These are phyloP conservation scores for Agriotes lineatus DNA, from an alignment of 2,888 invertebrate species.

Conservation along the genomic window DNA sequence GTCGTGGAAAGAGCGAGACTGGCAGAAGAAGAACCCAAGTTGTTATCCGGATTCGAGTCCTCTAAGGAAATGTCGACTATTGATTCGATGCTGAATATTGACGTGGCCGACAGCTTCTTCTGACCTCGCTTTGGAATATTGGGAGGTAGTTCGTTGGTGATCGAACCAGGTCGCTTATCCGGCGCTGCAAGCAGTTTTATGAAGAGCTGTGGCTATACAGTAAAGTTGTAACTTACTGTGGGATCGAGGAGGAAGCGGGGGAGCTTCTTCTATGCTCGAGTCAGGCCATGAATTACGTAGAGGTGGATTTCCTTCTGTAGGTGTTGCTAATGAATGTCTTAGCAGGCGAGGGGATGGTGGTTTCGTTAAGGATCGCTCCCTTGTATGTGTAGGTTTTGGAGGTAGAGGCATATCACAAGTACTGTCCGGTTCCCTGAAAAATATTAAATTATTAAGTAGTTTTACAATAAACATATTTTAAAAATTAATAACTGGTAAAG, in stretches of 20 bases:
- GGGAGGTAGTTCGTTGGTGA: conserved; percentile 63
- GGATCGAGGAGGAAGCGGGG: conserved; percentile 85
- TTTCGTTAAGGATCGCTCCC: conserved; percentile 68
- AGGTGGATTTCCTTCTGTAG: conserved; percentile 67
- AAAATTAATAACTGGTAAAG: too few relatives aligned
- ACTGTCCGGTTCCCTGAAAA: conserved; percentile 59
- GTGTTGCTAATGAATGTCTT: conserved; percentile 68
- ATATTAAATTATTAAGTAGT: neutral
- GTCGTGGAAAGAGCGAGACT: conserved; percentile 50
- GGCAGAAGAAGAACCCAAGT: conserved; percentile 58
- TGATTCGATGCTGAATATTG: conserved; percentile 65
- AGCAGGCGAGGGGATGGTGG: conserved; percentile 70
- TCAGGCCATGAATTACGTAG: conserved; percentile 72
- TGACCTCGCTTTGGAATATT: conserved; percentile 65
- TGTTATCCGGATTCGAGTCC: conserved; percentile 58
- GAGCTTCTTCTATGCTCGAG: conserved; percentile 72
- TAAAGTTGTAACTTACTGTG: conserved; percentile 71
- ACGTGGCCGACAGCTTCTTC: conserved; percentile 65
- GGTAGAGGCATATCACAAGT: conserved; percentile 65
- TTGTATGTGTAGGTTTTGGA: conserved; percentile 67
- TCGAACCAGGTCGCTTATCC: conserved; percentile 69
- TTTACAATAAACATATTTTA: too few relatives aligned
- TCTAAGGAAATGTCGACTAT: conserved; percentile 68
- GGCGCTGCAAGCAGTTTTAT: conserved; percentile 64
- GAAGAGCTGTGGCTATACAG: too few relatives aligned